A percentile compares a stretch with the other conserved stretches of the same genome.
phyloP scores from a whole-genome alignment of 2,113 vertebrate species.

The Catagonus wagneri region DNA sequence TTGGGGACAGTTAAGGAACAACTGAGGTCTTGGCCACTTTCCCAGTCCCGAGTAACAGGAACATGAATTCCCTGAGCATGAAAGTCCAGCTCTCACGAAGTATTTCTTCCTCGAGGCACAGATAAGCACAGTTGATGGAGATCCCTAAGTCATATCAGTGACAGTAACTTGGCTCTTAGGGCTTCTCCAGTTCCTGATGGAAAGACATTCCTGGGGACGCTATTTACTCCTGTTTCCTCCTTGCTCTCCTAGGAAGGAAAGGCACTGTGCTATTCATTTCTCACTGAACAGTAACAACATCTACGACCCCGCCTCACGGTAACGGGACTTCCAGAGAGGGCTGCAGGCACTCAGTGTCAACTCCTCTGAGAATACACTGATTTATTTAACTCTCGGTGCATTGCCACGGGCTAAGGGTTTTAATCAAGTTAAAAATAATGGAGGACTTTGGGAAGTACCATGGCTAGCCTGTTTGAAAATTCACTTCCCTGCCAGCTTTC shows the following conservation, averaged over 20 bases:
- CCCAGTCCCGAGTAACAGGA: neutral
- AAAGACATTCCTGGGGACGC: conserved; percentile 50
- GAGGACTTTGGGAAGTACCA: conserved; percentile 80
- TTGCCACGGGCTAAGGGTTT: conserved; percentile 76
- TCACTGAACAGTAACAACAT: conserved; percentile 76
- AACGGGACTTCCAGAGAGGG: conserved; percentile 78
- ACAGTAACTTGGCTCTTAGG: conserved; percentile 55
- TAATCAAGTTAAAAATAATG: conserved; percentile 85
- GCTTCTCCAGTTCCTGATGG: conserved; percentile 56
- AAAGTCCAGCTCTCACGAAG: conserved; percentile 49
- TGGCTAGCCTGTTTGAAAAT: conserved; percentile 81
- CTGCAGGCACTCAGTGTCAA: conserved; percentile 71
- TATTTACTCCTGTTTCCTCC: conserved; percentile 63
- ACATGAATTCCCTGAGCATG: conserved; percentile 44
- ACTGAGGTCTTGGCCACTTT: conserved; percentile 45
- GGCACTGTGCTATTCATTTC: conserved; percentile 77
- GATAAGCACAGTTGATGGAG: conserved; percentile 67
- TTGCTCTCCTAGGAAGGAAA: conserved; percentile 76
- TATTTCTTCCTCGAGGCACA: conserved; percentile 63
- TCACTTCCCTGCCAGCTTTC: conserved; percentile 79
- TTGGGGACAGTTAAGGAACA: conserved; percentile 40
- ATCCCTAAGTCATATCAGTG: conserved; percentile 16
- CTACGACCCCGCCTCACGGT: conserved; percentile 56
- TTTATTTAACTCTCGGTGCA: conserved; percentile 81
- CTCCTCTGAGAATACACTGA: conserved; percentile 79